Percentiles rank a stretch among this genome's conserved stretches.
Evolutionary conservation across 2,113 vertebrate genomes (phyloP).

Genomic region (Neogobius melanostomus): DNA sequence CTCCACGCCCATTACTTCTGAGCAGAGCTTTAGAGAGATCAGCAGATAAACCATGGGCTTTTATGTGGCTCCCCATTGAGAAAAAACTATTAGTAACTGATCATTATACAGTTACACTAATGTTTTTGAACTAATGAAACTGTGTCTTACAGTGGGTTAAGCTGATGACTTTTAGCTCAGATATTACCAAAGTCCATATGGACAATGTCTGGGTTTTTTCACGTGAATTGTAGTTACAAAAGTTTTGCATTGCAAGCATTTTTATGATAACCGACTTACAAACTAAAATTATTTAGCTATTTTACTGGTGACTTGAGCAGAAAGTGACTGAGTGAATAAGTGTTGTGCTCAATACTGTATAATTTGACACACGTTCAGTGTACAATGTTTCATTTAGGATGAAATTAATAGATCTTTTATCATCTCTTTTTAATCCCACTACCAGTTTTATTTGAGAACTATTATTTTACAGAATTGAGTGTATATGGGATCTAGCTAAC

Average conservation of each 20-base stretch:
- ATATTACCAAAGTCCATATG: not conserved
- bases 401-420: too few relatives aligned
- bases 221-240: not conserved
- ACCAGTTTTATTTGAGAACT: too few relatives aligned
- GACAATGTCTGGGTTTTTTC: not conserved
- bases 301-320: too few relatives aligned
- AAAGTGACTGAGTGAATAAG: too few relatives aligned
- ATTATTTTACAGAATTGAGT: too few relatives aligned
- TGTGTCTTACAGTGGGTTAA: not conserved
- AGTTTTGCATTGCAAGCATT: not conserved
- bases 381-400: too few relatives aligned
- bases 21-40: slow-evolving; percentile 3
- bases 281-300: not conserved
- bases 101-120: not conserved
- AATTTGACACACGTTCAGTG: too few relatives aligned
- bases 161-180: not conserved
- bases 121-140: slow-evolving; percentile 7
- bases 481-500: too few relatives aligned
- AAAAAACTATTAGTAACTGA: slow-evolving; percentile 11
- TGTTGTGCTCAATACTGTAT: too few relatives aligned
- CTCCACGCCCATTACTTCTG: not conserved
- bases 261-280: not conserved
- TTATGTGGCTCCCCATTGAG: slow-evolving; percentile 13
- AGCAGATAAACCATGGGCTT: slow-evolving; percentile 6
- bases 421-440: too few relatives aligned